Evolutionary conservation across 2,797 vertebrate genomes (phyloP).

Genomic region (Clarias laeviceps): DNA sequence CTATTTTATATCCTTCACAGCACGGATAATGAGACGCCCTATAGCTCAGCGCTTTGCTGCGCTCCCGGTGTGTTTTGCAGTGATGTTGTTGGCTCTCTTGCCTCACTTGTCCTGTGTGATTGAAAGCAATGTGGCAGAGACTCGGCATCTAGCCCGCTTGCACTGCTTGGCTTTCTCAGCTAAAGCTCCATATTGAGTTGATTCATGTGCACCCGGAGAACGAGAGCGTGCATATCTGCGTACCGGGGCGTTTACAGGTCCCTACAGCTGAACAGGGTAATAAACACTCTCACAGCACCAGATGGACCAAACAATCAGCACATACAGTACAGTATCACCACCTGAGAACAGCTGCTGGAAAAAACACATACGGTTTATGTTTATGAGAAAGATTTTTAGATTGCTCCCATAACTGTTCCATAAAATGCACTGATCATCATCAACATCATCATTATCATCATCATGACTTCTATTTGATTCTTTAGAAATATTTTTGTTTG

Average conservation of each 20-base stretch:
- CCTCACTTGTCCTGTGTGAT: background rate
- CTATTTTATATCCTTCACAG: background rate
- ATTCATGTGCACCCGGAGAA: background rate
- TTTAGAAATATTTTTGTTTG: background rate
- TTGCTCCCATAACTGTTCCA: background rate
- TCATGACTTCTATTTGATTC: background rate
- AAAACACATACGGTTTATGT: background rate
- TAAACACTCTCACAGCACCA: background rate
- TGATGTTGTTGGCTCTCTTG: background rate
- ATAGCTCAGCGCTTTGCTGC: background rate
- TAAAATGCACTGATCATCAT: background rate
- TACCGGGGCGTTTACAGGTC: background rate
- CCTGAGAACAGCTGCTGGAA: background rate
- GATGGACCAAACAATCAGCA: background rate
- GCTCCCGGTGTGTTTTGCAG: background rate
- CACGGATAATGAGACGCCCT: background rate
- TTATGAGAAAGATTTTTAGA: background rate
- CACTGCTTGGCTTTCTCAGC: slow-evolving; percentile 7
- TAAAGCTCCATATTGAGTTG: background rate
- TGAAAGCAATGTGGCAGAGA: background rate
- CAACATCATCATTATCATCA: background rate
- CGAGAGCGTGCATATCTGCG: background rate
- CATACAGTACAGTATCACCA: too few relatives aligned
- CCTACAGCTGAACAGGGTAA: background rate
- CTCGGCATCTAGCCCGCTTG: background rate